Evolutionary conservation across 2,113 vertebrate genomes (phyloP), one percentile per base, ranked within the genome.

Genomic region (Phalacrocorax aristotelis): DNA sequence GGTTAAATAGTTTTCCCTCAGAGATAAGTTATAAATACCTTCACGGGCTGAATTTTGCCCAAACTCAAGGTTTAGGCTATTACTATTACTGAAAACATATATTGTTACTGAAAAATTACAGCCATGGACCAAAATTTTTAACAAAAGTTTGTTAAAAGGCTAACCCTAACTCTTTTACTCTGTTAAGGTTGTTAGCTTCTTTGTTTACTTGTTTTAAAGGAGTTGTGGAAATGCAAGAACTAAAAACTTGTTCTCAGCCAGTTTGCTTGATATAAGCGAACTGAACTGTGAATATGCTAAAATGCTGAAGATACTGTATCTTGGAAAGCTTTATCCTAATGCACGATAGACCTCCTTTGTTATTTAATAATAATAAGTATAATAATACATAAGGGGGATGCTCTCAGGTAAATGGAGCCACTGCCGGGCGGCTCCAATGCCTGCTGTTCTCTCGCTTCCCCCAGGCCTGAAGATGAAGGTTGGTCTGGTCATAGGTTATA

Each of bases 321-420:
- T 70, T 44, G 18, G 19, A 55, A 87, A 55, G n/a, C 2, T 46
- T 57, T 58, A 38, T 51, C 44, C 32, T 83, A 26, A 21, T 25
- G 18, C 70, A 69, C 21, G 51, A 13, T 34, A 64, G 36, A 44
- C 15, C 2, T 69, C 17, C 10, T 69, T 61, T 42, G 15, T 61
- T 69, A 75, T 25, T 34, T 77, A 54, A 17, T 18, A 61, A 49
- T 4, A 52, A 80, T 30, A 36, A 29, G 10, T 77, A 61, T 22
- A 58, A 13, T 22, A 19, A 54, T 20, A 44, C 19, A 25, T 6
- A 22, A 27, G 9, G 21, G 26, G 27, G 7, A 40, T 49, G n/a
- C 21, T 64, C 15, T 34, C 11, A 20, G 19, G 32, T 27, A 62
- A 68, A 42, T 0, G 0, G 30, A 69, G n/a, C 74, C 0, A 1